These are phyloP conservation scores for Dolichotis patagonum DNA, from an alignment of 2,113 vertebrate species.

Conservation along the genomic window DNA sequence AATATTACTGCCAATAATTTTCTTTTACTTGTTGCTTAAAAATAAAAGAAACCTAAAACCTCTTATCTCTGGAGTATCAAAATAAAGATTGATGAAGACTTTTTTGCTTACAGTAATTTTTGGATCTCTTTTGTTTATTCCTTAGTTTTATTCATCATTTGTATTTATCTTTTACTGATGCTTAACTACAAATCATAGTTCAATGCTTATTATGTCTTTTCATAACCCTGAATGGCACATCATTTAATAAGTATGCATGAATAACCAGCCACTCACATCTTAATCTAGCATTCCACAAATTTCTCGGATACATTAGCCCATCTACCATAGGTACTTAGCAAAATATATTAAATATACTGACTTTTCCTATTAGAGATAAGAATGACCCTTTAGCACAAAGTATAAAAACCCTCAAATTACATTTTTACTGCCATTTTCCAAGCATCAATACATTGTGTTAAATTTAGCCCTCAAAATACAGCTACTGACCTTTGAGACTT, in stretches of 20 bases:
- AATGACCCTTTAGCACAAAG: slow-evolving; percentile 52
- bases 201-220: slow-evolving; percentile 59
- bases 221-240: slow-evolving; percentile 63
- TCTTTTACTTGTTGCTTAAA: slow-evolving; percentile 49
- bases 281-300: slow-evolving; percentile 54
- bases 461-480: slow-evolving; percentile 52
- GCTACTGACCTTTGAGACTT: slow-evolving; percentile 11
- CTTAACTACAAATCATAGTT: slow-evolving; percentile 57
- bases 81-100: slow-evolving; percentile 34
- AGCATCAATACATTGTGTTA: slow-evolving; percentile 2
- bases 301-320: slow-evolving; percentile 68
- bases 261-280: slow-evolving; percentile 65
- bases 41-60: background rate
- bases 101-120: slow-evolving; percentile 63
- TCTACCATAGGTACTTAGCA: slow-evolving; percentile 28
- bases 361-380: slow-evolving; percentile 47
- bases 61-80: slow-evolving; percentile 10
- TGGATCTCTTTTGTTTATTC: slow-evolving; percentile 49
- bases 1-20: background rate
- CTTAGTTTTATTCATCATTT: slow-evolving; percentile 52
- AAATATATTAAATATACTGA: slow-evolving; percentile 59
- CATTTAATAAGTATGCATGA: slow-evolving; percentile 66
- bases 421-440: slow-evolving; percentile 54
- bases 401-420: slow-evolving; percentile 51
- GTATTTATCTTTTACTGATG: slow-evolving; percentile 65